Base-by-base conservation (phyloP, 2,888 invertebrate species). In the Sinohyriopsis cumingii region DNA sequence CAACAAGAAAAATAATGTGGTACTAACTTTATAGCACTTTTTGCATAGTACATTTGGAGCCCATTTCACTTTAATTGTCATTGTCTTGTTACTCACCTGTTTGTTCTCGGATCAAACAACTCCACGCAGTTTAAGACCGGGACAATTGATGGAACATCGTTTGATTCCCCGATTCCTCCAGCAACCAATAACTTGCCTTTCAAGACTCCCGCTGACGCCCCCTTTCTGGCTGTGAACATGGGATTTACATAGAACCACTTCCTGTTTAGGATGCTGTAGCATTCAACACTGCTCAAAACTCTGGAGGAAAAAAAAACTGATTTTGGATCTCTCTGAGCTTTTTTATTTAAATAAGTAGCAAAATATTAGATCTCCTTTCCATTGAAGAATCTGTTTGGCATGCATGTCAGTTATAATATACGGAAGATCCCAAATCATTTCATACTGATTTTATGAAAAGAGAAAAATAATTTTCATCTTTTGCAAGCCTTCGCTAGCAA, bases 111-210 rank as follows among this genome's bases (percentile, higher is more conserved):
- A 68, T 83, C 76, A 64, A 71, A 85, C 60, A 76, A 75, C 60
- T 84, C 82, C 18, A 83, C 79, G 9, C 65, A 65, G n/a, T 65
- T 63, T 9, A 82, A 72, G 15, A 86, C 75, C 18, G 79, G 77
- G 24, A 64, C 63, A 20, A 65, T 59, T 4, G 78, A 71, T 18
- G 62, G 70, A 7, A 67, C 54, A 12, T 67, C 68, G 3, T 69
- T 55, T 6, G 62, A 54, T 19, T 69, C 71, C 0, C 79, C 79
- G n/a, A 82, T 77, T 1, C 85, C 85, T 5, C 86, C 86, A 5
- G 73, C 82, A 3, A 84, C 78, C 62, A 70, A 77, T 9, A 86
- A 72, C 24, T 70, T 71, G 1, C 71, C 79, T 12, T 72, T 63
- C 28, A 77, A 65, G 12, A 69, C 59, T 0, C 80, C 72, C 5